phyloP scores from a whole-genome alignment of 2,797 vertebrate genomes.

The Chaetodon trifasciatus region DNA sequence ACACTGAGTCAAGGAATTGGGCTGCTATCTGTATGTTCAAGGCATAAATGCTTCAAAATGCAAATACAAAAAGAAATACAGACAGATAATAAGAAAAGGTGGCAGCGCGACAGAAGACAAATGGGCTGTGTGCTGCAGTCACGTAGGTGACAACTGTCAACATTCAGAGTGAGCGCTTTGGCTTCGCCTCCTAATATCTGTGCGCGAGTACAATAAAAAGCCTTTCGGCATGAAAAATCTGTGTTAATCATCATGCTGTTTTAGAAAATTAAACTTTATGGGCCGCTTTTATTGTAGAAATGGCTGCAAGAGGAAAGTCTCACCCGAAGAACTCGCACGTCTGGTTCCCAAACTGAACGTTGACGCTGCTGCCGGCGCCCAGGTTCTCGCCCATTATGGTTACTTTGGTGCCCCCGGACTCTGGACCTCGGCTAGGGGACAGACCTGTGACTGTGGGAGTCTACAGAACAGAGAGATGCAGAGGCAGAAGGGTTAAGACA shows the following conservation, averaged over 20 bases:
- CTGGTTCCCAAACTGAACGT: slow-evolving; percentile 94
- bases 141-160: too few relatives aligned
- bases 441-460: slow-evolving; percentile 91
- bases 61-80: not conserved
- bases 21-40: slow-evolving; percentile 6
- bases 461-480: slow-evolving; percentile 75
- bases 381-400: slow-evolving; percentile 95
- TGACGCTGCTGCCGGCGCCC: slow-evolving; percentile 93
- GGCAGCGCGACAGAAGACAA: not conserved
- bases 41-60: not conserved
- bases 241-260: slow-evolving; percentile 24
- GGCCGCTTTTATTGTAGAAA: slow-evolving; percentile 23
- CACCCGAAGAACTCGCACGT: slow-evolving; percentile 96
- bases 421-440: slow-evolving; percentile 92
- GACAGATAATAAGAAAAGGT: not conserved
- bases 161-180: not conserved
- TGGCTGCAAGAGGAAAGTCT: slow-evolving; percentile 56
- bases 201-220: slow-evolving; percentile 19
- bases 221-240: slow-evolving; percentile 5
- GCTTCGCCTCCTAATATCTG: slow-evolving; percentile 13
- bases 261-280: slow-evolving; percentile 29
- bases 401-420: slow-evolving; percentile 97
- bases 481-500: slow-evolving; percentile 22
- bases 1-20: not conserved
- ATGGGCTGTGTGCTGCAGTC: too few relatives aligned